Evolutionary conservation across 2,888 invertebrate species (phyloP).

Genomic region (Lysandra bellargus): DNA sequence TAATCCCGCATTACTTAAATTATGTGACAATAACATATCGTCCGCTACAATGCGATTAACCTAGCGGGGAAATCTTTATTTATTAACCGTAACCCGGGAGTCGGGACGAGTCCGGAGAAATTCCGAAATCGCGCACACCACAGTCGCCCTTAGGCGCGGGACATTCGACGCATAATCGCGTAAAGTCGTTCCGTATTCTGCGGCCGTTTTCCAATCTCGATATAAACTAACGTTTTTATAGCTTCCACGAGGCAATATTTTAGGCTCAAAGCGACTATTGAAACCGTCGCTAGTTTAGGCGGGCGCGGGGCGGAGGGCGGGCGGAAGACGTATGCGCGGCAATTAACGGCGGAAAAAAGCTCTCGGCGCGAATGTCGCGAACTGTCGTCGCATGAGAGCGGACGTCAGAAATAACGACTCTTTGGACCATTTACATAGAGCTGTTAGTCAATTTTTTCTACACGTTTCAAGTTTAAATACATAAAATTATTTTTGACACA

Average conservation of each 20-base stretch:
- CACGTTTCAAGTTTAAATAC: background rate
- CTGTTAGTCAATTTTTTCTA: slow-evolving; percentile 41
- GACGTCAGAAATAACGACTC: slow-evolving; percentile 56
- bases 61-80: slow-evolving; percentile 57
- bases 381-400: slow-evolving; percentile 67
- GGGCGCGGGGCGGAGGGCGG: slow-evolving; percentile 26
- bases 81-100: slow-evolving; percentile 46
- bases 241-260: slow-evolving; percentile 53
- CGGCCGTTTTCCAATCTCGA: slow-evolving; percentile 38
- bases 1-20: slow-evolving; percentile 63
- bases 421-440: slow-evolving; percentile 50
- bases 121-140: slow-evolving; percentile 34
- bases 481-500: too few species aligned
- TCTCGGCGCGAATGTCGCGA: slow-evolving; percentile 56
- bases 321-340: slow-evolving; percentile 59
- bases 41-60: slow-evolving; percentile 56
- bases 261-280: slow-evolving; percentile 52
- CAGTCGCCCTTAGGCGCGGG: slow-evolving; percentile 29
- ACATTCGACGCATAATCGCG: slow-evolving; percentile 35
- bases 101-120: slow-evolving; percentile 33
- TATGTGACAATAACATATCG: slow-evolving; percentile 70
- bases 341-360: slow-evolving; percentile 70
- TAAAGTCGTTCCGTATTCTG: slow-evolving; percentile 28
- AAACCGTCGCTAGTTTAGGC: slow-evolving; percentile 46
- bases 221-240: slow-evolving; percentile 55